Base-by-base conservation (phyloP, 2,888 invertebrate species). In the Troides aeacus region DNA sequence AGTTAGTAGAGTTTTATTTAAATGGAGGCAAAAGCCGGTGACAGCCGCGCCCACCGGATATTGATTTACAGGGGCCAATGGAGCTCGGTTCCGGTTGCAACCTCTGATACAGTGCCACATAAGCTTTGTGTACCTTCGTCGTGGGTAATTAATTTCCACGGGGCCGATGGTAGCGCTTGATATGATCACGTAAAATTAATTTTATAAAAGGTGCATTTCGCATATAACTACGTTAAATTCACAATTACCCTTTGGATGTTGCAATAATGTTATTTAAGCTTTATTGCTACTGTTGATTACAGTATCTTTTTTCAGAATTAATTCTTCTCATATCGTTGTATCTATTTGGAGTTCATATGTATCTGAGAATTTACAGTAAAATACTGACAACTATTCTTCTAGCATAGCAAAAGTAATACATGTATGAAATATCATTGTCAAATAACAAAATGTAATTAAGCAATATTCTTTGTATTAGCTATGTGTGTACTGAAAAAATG, bases 61-160 rank as follows among this genome's bases (percentile, higher is more conserved):
- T 92, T 89, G 90, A 90, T 90, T 91, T 88, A 90, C 84, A 81
- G 82, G 79, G 81, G 80, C 84, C 86, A 85, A 82, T 85, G 80
- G 79, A 82, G 82, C 82, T 76, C 76, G 77, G 81, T 85, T 85
- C 88, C 88, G 84, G 78, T 77, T 79, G 81, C 79, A 81, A 78
- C 78, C 78, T 78, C 79, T 79, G 77, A 77, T 76, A 78, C 77
- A 76, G 59, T 70, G 68, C 73, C 79, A 83, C 81, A 83, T 83
- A 82, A 84, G 81, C 85, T 86, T 84, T 85, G 86, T 84, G 78
- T 78, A 76, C 68, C 76, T 76, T 77, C 79, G 78, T 81, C 77
- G 81, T 73, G 77, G 78, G 80, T 87, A 87, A 89, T 89, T 87
- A 87, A 85, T 84, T 85, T 83, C 77, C 79, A 79, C 78, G 77